Evolutionary conservation across 2,113 vertebrate genomes (phyloP).

Genomic region (Cebidichthys violaceus): DNA sequence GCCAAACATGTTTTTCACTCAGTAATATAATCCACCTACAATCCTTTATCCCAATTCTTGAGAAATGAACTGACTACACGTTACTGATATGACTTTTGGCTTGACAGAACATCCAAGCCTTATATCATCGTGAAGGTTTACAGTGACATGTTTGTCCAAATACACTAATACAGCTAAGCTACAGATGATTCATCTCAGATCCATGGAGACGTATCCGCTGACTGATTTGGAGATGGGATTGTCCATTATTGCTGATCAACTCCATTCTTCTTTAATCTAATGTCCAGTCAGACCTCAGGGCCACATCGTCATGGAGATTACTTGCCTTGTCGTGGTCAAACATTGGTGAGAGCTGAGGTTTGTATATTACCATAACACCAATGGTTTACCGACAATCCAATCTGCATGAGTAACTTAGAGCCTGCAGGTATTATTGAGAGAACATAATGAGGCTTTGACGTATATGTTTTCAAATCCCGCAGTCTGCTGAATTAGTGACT

Average conservation of each 20-base stretch:
- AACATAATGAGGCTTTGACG: slow-evolving; percentile 29
- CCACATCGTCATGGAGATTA: slow-evolving; percentile 18
- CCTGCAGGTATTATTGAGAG: slow-evolving; percentile 19
- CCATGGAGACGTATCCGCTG: slow-evolving; percentile 35
- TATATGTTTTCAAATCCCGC: slow-evolving; percentile 54
- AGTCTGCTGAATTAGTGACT: slow-evolving; percentile 51
- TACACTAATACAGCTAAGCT: slow-evolving; percentile 33
- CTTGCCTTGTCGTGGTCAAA: slow-evolving; percentile 6
- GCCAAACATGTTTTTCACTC: slow-evolving; percentile 34
- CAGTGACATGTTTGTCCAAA: slow-evolving; percentile 43
- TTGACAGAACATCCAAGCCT: slow-evolving; percentile 6
- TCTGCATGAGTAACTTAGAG: slow-evolving; percentile 22
- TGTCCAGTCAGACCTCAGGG: background rate
- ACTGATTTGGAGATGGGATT: slow-evolving; percentile 22
- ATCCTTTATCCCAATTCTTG: slow-evolving; percentile 20
- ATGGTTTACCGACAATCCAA: slow-evolving; percentile 32
- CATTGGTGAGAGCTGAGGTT: slow-evolving; percentile 29
- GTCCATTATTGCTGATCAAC: slow-evolving; percentile 4
- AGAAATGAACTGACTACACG: slow-evolving; percentile 3
- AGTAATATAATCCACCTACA: slow-evolving; percentile 27
- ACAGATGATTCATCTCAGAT: slow-evolving; percentile 38
- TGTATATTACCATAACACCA: slow-evolving; percentile 26
- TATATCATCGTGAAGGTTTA: slow-evolving; percentile 16
- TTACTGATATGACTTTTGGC: slow-evolving; percentile 23
- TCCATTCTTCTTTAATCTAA: slow-evolving; percentile 6